Base-by-base conservation (phyloP, 2,888 invertebrate genomes). In the Ichneumoninae sp. region DNA sequence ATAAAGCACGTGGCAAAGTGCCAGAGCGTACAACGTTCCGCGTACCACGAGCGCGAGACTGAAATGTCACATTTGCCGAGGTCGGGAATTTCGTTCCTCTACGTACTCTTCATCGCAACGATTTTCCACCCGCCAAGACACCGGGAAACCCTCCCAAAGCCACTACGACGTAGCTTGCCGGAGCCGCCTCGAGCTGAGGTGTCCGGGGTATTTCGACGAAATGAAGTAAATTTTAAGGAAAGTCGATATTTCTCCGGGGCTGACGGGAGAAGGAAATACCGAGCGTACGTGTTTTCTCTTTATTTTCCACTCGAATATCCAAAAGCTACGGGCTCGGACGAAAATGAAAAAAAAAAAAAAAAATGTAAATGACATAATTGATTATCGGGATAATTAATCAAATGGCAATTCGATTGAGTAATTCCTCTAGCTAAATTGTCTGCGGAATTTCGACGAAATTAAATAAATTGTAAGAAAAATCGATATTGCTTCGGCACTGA, bases 1-100 rank as follows among this genome's bases (percentile, higher is more conserved):
- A 82, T 82, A 82, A 85, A 81, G 79, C 81, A 85, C 75, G 68
- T 80, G 82, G 84, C 84, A 82, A 85, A 85, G 84, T 85, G 84
- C 84, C 84, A 85, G 82, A 74, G 68, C 70, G 82, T 82, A 82
- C 70, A 71, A 72, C 47, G 72, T 50, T 33, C 47, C 72, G 71
- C 68, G 75, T 71, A 83, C 80, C 78, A 80, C 66, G 71, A 80
- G 83, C 66, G 76, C 76, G 66, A 79, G 79, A 75, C 84, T 75
- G 84, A 74, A 77, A 84, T 82, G 78, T 85, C 82, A 85, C 84
- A 85, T 76, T 76, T 60, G 69, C 79, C 82, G 82, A 85, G 82
- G 82, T 85, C 82, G 82, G 76, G 57, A 72, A 85, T 82, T 78
- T 79, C 52, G 81, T 77, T 76, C 65, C 72, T 78, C 54, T 66